A percentile compares a stretch with the other conserved stretches of the same genome.
Evolutionary conservation across 2,888 invertebrate genomes (phyloP).

Genomic region (Platynereis dumerilii): DNA sequence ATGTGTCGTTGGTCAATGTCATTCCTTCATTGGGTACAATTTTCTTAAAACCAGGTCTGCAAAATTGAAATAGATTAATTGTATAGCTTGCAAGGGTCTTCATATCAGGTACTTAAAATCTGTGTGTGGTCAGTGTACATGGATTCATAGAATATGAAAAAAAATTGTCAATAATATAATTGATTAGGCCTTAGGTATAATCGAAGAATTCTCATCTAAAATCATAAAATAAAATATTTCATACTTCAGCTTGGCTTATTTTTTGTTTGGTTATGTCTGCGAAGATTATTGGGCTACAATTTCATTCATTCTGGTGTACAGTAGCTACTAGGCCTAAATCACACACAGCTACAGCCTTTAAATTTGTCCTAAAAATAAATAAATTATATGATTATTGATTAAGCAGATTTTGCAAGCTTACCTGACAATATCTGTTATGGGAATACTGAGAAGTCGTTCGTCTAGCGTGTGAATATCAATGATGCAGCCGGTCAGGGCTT

Average conservation of each 20-base stretch:
- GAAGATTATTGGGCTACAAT: no score
- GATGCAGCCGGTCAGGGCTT: conserved; percentile 60
- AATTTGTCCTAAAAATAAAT: no score
- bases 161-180: no score
- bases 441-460: conserved; percentile 61
- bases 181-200: no score
- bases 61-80: conserved; percentile 28
- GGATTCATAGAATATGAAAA: no score
- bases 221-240: not conserved
- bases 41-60: conserved; percentile 62
- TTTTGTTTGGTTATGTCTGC: no score
- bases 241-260: not conserved
- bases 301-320: no score
- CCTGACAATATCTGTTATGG: conserved; percentile 64
- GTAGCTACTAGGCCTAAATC: no score
- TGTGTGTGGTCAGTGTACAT: no score
- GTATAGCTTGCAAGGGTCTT: not conserved
- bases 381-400: no score
- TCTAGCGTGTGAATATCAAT: conserved; percentile 63
- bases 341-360: no score
- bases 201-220: not conserved
- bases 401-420: conserved; percentile 47
- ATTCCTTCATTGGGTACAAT: conserved; percentile 62
- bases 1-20: conserved; percentile 57
- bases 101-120: no score